phyloP scores from a whole-genome alignment of 2,888 invertebrate species.

The Nemotelus pantherinus region DNA sequence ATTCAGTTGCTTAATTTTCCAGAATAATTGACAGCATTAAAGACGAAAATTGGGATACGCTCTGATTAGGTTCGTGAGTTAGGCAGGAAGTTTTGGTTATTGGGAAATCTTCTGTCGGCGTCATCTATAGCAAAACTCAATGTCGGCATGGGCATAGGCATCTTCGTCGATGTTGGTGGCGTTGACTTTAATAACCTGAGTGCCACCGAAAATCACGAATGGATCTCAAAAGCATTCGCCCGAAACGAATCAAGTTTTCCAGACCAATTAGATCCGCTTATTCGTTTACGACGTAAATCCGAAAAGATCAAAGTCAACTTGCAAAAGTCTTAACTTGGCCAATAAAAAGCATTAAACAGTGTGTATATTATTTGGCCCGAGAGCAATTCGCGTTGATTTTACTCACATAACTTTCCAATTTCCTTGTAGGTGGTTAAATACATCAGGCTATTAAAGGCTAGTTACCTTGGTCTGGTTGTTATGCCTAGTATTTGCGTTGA shows the following conservation, averaged over 20 bases:
- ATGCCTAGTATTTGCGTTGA: no score
- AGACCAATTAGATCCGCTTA: conserved; percentile 21
- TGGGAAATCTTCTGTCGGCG: conserved; percentile 18
- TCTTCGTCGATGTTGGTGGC: no score
- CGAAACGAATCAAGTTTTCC: conserved; percentile 1
- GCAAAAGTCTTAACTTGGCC: background rate
- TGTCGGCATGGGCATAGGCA: background rate
- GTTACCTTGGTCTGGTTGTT: no score
- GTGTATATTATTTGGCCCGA: no score
- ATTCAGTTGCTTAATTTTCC: conserved; percentile 15
- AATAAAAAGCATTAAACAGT: no score
- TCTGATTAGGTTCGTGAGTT: conserved; percentile 19
- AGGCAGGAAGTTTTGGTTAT: conserved; percentile 15
- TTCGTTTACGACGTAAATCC: conserved; percentile 16
- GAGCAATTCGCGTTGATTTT: no score
- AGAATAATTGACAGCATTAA: conserved; percentile 27
- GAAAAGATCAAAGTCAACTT: conserved; percentile 12
- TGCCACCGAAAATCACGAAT: no score
- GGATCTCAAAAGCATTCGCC: background rate
- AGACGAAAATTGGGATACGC: conserved; percentile 33
- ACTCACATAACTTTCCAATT: no score
- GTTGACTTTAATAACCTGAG: no score
- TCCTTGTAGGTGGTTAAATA: no score
- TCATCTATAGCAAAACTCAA: background rate
- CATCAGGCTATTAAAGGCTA: no score